These are phyloP conservation scores for Anoncus sp. DNA, from an alignment of 2,888 invertebrate species.

Conservation along the genomic window DNA sequence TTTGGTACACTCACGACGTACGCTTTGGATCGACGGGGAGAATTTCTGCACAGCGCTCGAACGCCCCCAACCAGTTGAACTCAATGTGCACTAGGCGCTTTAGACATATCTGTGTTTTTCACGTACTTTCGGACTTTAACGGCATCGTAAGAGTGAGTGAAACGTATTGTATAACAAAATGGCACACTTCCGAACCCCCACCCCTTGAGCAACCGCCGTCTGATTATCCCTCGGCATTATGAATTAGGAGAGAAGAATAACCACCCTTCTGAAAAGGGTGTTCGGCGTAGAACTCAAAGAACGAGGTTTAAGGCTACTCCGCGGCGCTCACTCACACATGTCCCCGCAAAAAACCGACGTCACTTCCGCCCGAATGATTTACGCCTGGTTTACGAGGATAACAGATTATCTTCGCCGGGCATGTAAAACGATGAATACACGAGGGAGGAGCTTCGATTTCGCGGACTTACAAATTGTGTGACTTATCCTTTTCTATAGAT, in stretches of 20 bases:
- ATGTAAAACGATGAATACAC: slow-evolving; percentile 27
- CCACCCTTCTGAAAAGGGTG: slow-evolving; percentile 23
- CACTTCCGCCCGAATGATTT: slow-evolving; percentile 53
- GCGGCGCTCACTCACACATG: slow-evolving; percentile 21
- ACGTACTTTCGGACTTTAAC: not conserved
- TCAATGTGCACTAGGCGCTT: not conserved
- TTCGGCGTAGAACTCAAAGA: slow-evolving; percentile 5
- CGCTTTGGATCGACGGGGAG: slow-evolving; percentile 15
- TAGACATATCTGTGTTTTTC: not conserved
- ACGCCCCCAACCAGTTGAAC: not conserved
- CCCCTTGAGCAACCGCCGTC: slow-evolving; percentile 27
- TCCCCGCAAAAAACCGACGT: slow-evolving; percentile 8
- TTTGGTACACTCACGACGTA: slow-evolving; percentile 1
- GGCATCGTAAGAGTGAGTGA: not conserved
- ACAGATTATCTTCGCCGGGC: slow-evolving; percentile 47
- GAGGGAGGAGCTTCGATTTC: slow-evolving; percentile 15
- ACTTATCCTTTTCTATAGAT: no score
- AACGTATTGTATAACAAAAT: slow-evolving; percentile 14
- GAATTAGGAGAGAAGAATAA: slow-evolving; percentile 25
- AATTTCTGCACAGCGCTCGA: slow-evolving; percentile 13
- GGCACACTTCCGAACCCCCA: slow-evolving; percentile 6
- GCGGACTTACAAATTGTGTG: not conserved
- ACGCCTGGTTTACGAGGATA: slow-evolving; percentile 51
- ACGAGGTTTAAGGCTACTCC: slow-evolving; percentile 42
- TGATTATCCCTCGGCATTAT: slow-evolving; percentile 54